Evolutionary conservation across 1,140 invertebrate species (phyloP), one percentile per base, ranked within the genome.

Genomic region (Drosophila pandora): DNA sequence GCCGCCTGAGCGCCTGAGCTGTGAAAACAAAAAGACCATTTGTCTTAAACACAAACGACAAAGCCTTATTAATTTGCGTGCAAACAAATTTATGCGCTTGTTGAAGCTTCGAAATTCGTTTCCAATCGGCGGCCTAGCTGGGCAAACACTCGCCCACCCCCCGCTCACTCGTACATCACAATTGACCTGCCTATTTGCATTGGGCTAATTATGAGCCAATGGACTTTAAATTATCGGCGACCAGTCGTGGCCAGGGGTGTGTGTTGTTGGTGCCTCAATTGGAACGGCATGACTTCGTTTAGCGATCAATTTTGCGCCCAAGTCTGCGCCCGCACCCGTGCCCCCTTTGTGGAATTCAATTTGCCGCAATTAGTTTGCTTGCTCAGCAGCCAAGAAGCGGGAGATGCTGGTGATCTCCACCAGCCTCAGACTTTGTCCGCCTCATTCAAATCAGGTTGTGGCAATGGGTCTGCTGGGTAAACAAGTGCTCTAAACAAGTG

Each of bases 251-350:
- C 22, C 22, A 39, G 41, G 69, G 22, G 50, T 75, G 58, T 57
- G 13, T 9, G 34, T 2, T 17, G 41, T 17, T 43, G 41, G 17
- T 21, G 49, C 48, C 63, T 83, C 83, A 88, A 88, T 88, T 88
- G 83, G 56, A 88, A 88, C 72, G 79, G 83, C 83, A 88, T 88
- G 83, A 88, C 83, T 88, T 88, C 83, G 83, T 88, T 88, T 88
- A 88, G 83, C 83, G 79, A 79, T 88, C 59, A 69, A 88, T 78
- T 68, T 78, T 68, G 59, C 25, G 63, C 62, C 62, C 37, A 7
- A 8, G 30, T 7, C 30, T 7, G 30, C 2, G 9, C 32, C 32
- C 32, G 32, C 9, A 8, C 32, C 32, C 9, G 59, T 30, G 63
- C 60, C 63, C 56, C 32, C 59, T 69, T 56, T 62, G 69, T 82